Evolutionary conservation across 2,888 invertebrate genomes (phyloP), one percentile per base, ranked within the genome.

Genomic region (Erebia epiphron): DNA sequence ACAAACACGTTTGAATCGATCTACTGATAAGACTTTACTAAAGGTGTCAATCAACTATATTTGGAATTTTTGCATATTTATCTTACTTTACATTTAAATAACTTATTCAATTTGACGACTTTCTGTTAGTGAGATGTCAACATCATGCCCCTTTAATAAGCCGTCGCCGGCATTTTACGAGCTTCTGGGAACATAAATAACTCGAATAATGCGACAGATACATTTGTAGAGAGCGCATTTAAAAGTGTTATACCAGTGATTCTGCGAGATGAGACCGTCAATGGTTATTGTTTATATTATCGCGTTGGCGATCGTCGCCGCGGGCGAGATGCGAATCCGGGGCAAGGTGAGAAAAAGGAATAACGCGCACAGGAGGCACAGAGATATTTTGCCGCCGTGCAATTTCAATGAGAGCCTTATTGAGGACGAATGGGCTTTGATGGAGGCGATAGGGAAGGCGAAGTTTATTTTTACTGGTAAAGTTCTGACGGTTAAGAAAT

Each of bases 381-480:
- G 93, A 73, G 92, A 88, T 58, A 84, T 89, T 58, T 81, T 90
- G 76, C 92, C 92, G 71, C 87, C 90, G 43, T 94, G 94, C 79
- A 86, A 83, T 79, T 94, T 94, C 86, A 94, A 94, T 82, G 91
- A 91, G 82, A 92, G 92, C 73, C 87, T 94, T 78, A 90, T 94
- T 72, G 89, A 91, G 77, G 92, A 94, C 79, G 91, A 92, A 84
- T 90, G 92, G 89, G 86, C 93, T 73, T 80, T 94, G 86, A 90
- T 92, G 88, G 90, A 89, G 73, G 92, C 92, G 83, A 93, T 94
- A 86, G 86, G 87, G 70, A 88, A 88, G 78, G 92, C 94, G 5
- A 91, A 91, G 82, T 94, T 87, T 79, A 93, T 94, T 82, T 94
- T 94, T 84, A 94, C 94, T 35, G 94, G 87, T 50, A 94, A 94